phyloP scores from a whole-genome alignment of 1,140 invertebrate genomes.

The Amphibalanus amphitrite region DNA sequence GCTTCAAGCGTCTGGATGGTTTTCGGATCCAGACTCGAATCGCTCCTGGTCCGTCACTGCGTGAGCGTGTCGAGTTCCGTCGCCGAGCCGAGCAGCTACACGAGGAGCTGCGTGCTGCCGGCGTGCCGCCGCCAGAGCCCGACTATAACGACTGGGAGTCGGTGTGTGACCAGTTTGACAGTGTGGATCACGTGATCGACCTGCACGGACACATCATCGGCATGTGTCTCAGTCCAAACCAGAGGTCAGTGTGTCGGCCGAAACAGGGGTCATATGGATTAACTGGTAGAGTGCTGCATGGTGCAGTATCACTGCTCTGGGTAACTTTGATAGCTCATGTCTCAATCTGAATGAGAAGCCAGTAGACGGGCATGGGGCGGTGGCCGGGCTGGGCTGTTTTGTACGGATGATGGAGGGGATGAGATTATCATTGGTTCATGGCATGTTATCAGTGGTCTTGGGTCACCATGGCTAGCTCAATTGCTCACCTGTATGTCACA shows the following conservation, averaged over 20 bases:
- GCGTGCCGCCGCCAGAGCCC: slow-evolving; percentile 45
- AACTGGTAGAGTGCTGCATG: no score
- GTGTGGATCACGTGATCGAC: slow-evolving; percentile 65
- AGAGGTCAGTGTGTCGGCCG: slow-evolving; percentile 36
- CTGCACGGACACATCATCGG: slow-evolving; percentile 77
- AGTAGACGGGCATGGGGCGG: no score
- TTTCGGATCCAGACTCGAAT: slow-evolving; percentile 49
- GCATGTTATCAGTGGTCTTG: no score
- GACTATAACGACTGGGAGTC: slow-evolving; percentile 38
- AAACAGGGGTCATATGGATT: no score
- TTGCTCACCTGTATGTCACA: no score
- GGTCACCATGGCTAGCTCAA: no score
- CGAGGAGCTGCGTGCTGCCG: slow-evolving; percentile 46
- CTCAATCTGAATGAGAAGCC: no score
- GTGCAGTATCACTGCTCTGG: no score
- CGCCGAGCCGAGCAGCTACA: slow-evolving; percentile 52
- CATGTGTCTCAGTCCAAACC: slow-evolving; percentile 71
- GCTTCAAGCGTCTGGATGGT: slow-evolving; percentile 58
- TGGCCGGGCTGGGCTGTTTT: no score
- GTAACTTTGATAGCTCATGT: no score
- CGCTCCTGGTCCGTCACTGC: slow-evolving; percentile 46
- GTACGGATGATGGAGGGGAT: no score
- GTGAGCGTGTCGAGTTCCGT: slow-evolving; percentile 37
- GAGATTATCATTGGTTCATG: no score
- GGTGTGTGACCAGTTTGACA: slow-evolving; percentile 53